Conservation (phyloP, 2,113 vertebrate genomes). For the Echinops telfairi region DNA sequence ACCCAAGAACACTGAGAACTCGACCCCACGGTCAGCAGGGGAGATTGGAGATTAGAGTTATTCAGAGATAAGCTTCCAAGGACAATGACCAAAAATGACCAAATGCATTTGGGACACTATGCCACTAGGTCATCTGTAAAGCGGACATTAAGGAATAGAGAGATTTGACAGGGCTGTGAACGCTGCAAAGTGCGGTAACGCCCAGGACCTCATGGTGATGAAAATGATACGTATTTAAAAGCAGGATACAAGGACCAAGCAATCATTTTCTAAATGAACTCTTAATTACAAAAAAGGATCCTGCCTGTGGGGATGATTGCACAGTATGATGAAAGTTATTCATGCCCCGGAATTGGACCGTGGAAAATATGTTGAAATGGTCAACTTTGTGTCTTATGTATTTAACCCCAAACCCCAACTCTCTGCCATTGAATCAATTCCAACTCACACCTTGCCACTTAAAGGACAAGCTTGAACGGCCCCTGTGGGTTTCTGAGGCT, state of each 20-base stretch:
- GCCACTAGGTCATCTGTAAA: not conserved
- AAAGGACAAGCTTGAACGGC: too few species aligned
- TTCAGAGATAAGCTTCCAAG: slow-evolving; percentile 25
- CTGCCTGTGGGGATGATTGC: not conserved
- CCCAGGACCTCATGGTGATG: not conserved
- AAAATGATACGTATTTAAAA: slow-evolving; percentile 12
- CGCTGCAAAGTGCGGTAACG: not conserved
- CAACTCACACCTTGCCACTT: too few species aligned
- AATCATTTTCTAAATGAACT: not conserved
- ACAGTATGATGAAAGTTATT: not conserved
- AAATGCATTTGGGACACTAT: not conserved
- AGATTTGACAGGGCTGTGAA: not conserved
- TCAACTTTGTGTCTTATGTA: not conserved
- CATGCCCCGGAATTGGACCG: not conserved
- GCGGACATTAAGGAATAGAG: not conserved
- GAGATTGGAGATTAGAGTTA: not conserved
- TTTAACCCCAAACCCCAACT: not conserved
- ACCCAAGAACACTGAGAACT: not conserved
- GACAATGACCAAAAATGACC: not conserved
- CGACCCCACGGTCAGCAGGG: not conserved
- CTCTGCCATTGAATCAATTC: too few species aligned
- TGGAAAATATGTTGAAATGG: not conserved
- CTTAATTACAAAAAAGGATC: not conserved
- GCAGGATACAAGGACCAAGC: not conserved
- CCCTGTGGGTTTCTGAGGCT: too few species aligned